Percentiles rank a stretch among this genome's conserved stretches.
phyloP scores from a whole-genome alignment of 2,797 vertebrate genomes.

The Poeciliopsis turneri region DNA sequence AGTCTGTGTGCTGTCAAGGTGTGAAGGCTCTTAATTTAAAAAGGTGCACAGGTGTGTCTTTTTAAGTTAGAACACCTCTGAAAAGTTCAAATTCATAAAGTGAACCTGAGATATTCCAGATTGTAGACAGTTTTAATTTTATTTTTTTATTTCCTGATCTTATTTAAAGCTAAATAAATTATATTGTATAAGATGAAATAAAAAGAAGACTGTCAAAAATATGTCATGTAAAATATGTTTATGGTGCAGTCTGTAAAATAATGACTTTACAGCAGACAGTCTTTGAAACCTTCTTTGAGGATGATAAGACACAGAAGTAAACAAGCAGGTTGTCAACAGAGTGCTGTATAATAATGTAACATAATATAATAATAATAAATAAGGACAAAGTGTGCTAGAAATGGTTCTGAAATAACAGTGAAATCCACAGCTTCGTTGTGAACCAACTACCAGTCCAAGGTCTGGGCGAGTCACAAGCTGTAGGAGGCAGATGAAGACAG shows the following conservation, averaged over 20 bases:
- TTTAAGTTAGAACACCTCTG: not conserved
- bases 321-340: not conserved
- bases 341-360: no score
- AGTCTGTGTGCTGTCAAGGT: slow-evolving; percentile 16
- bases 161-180: not conserved
- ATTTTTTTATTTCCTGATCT: not conserved
- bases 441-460: not conserved
- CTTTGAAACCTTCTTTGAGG: not conserved
- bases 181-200: not conserved
- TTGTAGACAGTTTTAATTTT: not conserved
- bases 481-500: not conserved
- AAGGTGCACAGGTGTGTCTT: slow-evolving; percentile 5
- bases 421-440: not conserved
- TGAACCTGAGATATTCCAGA: not conserved
- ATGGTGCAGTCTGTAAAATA: not conserved
- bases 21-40: slow-evolving; percentile 26
- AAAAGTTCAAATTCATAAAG: slow-evolving; percentile 2
- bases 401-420: not conserved
- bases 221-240: not conserved
- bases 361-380: no score
- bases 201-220: not conserved
- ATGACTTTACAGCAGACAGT: not conserved
- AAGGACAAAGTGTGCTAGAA: not conserved
- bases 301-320: not conserved
- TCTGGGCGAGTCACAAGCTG: not conserved